A percentile compares a stretch with the other conserved stretches of the same genome.
Conservation (phyloP, 2,797 vertebrate species). For the Otolemur crassicaudatus region DNA sequence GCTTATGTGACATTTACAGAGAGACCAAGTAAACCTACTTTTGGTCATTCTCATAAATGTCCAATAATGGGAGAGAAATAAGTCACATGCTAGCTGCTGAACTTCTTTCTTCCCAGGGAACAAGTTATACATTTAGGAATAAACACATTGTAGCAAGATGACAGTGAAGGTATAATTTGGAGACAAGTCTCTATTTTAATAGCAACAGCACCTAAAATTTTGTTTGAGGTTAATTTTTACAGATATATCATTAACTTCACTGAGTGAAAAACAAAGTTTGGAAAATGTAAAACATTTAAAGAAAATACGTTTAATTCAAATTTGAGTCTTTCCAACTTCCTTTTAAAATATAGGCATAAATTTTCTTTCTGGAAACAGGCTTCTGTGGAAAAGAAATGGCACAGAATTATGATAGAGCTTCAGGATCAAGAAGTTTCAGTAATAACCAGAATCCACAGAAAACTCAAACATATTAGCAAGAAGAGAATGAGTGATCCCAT, state of each 20-base stretch:
- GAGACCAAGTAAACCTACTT: background rate
- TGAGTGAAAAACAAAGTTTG: background rate
- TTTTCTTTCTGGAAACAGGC: background rate
- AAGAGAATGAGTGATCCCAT: too few species aligned
- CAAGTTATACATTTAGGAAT: background rate
- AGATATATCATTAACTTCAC: background rate
- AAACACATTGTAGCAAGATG: background rate
- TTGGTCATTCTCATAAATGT: background rate
- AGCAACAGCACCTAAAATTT: background rate
- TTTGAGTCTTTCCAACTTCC: background rate
- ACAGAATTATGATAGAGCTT: background rate
- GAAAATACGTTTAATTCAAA: background rate
- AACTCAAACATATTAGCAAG: too few species aligned
- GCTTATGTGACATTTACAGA: background rate
- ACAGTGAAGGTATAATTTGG: background rate
- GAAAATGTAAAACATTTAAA: background rate
- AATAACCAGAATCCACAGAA: too few species aligned
- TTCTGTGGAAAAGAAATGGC: background rate
- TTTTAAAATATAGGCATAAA: background rate
- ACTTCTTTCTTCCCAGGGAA: background rate
- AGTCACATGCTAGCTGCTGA: background rate
- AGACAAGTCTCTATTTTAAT: background rate
- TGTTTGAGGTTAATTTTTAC: background rate
- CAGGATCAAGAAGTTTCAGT: background rate
- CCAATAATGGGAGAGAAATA: background rate